Base-by-base conservation (phyloP, 2,888 invertebrate genomes). In the Ichneumoninae sp. region DNA sequence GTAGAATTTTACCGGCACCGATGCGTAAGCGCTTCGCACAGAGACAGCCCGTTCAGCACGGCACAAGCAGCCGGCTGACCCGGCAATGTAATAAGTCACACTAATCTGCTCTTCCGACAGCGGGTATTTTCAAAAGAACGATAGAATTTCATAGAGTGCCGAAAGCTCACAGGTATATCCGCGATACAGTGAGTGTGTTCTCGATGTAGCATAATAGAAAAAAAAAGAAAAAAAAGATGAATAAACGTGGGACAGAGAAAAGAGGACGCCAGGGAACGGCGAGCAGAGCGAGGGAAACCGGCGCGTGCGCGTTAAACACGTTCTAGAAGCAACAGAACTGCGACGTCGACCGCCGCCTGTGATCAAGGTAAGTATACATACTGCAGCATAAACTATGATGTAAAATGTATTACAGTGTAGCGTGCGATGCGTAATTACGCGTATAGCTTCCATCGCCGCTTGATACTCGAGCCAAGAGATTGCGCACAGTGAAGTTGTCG, bases 311-410 rank as follows among this genome's bases (percentile, higher is more conserved):
- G 63, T 30, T 33, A 22, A 26, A 77, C 60, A 82, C 66, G 73
- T 85, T 87, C 85, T 87, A 83, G 85, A 87, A 87, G 77, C 80
- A 52, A 65, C 76, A 63, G 69, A 57, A 80, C 65, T 36, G 65
- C 36, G 65, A 33, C 69, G 69, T n/a, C 50, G 33, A n/a, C 50
- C 16, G 50, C 47, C 47, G 50, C n/a, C 50, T 50, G 69, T 33
- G 50, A 69, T 69, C 47, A 69, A 50, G 50, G 69, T 50, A 69
- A 26, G 71, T 57, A 44, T 71, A 16, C 10, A 57, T 16, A 71
- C 22, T 54, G 19, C 30, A 36, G 54, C 1, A 70, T 50, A 52
- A 75, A 36, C 26, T 36, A 63, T 33, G 44, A 57, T 33, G 19
- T 30, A 50, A 13, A 33, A 19, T 65, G 47, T 65, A 63, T 44